Percentiles rank a stretch among this genome's conserved stretches.
Evolutionary conservation across 2,888 invertebrate genomes (phyloP).

Genomic region (Eudasyphora cyanicolor): DNA sequence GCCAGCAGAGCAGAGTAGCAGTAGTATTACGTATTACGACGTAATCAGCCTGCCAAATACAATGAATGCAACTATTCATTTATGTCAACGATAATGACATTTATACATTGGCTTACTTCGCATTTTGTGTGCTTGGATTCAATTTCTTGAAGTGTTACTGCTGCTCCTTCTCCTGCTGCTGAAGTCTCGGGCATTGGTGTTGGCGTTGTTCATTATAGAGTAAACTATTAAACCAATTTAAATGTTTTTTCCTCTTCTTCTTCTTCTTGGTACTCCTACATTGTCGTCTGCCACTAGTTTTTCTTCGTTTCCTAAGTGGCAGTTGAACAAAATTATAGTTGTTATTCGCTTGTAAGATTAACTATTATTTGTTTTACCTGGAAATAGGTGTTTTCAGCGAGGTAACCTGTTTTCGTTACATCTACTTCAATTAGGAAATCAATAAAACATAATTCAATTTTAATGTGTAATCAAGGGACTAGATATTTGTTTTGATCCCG

Average conservation of each 20-base stretch:
- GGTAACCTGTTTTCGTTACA: not conserved
- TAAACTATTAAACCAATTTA: not conserved
- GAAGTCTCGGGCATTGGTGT: too few relatives aligned
- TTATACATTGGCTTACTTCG: slow-evolving; percentile 62
- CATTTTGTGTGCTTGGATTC: not conserved
- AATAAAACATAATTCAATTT: not conserved
- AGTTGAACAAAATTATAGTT: slow-evolving; percentile 9
- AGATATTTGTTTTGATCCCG: not conserved
- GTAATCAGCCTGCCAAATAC: slow-evolving; percentile 76
- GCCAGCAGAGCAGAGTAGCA: slow-evolving; percentile 36
- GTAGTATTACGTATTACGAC: slow-evolving; percentile 53
- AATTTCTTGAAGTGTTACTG: not conserved
- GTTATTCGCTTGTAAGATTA: not conserved
- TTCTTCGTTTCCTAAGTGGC: not conserved
- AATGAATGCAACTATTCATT: slow-evolving; percentile 78
- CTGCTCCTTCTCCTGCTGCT: too few relatives aligned
- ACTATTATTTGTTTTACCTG: not conserved
- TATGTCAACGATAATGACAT: slow-evolving; percentile 78
- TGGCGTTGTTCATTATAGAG: not conserved
- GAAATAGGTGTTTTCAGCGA: not conserved
- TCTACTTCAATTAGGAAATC: not conserved
- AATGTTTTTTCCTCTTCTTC: not conserved
- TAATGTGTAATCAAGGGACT: not conserved
- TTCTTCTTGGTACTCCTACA: too few relatives aligned
- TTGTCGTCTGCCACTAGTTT: not conserved